Evolutionary conservation across 2,113 vertebrate species (phyloP), one percentile per base, ranked within the genome.

Genomic region (Harpagus bidentatus): DNA sequence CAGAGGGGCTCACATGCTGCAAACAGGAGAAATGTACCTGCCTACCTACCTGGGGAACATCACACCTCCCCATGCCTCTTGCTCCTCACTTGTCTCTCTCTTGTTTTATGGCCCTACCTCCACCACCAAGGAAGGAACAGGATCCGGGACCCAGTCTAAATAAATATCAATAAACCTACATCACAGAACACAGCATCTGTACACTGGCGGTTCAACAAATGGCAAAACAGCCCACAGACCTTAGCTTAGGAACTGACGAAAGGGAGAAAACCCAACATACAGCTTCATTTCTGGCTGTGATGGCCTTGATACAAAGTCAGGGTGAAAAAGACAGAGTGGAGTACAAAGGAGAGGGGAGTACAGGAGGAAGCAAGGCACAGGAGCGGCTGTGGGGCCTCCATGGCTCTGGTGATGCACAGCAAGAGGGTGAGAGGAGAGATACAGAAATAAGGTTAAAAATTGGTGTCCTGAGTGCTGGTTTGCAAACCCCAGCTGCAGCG

Each of bases 391-490:
- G 34, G 22, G 62, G 14, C 19, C 13, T 62, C n/a, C 19, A 9
- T 0, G 2, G 38, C 13, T 52, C 0, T 2, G 17, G 18, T 36
- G 74, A 58, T 82, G 22, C 13, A 22, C 11, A 65, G 48, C 22
- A 47, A 67, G n/a, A 74, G 29, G 6, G 15, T 11, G 11, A 78
- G 16, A 5, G 18, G 20, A 76, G 9, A 38, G 5, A 36, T 26
- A 31, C 0, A 4, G 52, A 72, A 16, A 55, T 3, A 63, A 43
- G 34, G 10, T 32, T 56, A 63, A 70, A 88, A 42, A 25, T 1
- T 4, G 0, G 1, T 9, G 1, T 66, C 42, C 19, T 67, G 12
- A 58, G 20, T 1, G 1, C 11, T 53, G 4, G 2, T 56, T 92
- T 80, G 38, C n/a, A 70, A 83, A 50, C 9, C 2, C 12, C 31